Evolutionary conservation across 2,888 invertebrate species (phyloP).

Genomic region (Microplitis manilae): DNA sequence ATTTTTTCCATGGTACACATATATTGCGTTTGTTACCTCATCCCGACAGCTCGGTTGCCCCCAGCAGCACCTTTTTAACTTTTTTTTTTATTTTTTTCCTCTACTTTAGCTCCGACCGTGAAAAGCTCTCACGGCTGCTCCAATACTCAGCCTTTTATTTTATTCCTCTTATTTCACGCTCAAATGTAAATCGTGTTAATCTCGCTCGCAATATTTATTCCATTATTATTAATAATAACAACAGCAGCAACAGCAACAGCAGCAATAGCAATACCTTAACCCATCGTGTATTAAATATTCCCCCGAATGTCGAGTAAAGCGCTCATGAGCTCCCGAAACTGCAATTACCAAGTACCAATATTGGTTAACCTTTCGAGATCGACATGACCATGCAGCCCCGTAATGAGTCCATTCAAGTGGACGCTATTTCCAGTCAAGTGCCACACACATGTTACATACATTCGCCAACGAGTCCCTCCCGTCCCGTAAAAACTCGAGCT

Average conservation of each 20-base stretch:
- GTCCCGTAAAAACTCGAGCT: constrained; percentile 32
- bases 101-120: constrained; percentile 39
- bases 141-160: constrained; percentile 22
- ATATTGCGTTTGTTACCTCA: constrained; percentile 46
- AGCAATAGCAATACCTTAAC: neutral
- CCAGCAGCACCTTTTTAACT: constrained; percentile 49
- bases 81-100: constrained; percentile 26
- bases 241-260: neutral
- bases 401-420: constrained; percentile 70
- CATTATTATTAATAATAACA: neutral
- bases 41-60: constrained; percentile 44
- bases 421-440: constrained; percentile 46
- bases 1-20: constrained; percentile 45
- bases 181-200: constrained; percentile 15
- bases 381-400: constrained; percentile 69
- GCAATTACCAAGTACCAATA: constrained; percentile 64
- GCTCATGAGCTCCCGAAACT: too few relatives aligned
- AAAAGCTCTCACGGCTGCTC: constrained; percentile 50
- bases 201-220: neutral
- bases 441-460: constrained; percentile 21
- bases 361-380: constrained; percentile 72
- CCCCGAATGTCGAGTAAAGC: too few relatives aligned
- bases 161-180: constrained; percentile 23
- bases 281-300: too few relatives aligned
- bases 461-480: constrained; percentile 21